phyloP scores from a whole-genome alignment of 2,797 vertebrate genomes.

The Varecia variegata region DNA sequence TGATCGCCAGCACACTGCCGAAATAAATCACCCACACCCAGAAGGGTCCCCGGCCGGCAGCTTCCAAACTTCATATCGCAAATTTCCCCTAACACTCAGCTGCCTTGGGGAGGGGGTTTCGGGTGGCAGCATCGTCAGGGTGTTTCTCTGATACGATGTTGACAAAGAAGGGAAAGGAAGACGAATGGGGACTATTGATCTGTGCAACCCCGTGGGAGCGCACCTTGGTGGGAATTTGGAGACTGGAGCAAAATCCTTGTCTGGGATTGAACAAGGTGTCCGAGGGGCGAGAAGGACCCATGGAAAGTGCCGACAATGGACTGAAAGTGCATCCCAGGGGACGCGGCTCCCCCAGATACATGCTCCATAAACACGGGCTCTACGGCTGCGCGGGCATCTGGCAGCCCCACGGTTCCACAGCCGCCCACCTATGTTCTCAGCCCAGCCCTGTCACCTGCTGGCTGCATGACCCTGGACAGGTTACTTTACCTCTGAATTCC shows the following conservation, averaged over 20 bases:
- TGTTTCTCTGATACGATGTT: slow-evolving; percentile 17
- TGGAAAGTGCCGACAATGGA: no score
- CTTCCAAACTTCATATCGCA: slow-evolving; percentile 61
- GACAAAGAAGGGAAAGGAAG: not conserved
- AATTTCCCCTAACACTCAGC: slow-evolving; percentile 57
- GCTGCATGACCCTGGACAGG: not conserved
- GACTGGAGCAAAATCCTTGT: not conserved
- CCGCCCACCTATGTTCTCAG: not conserved
- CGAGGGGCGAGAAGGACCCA: accelerated
- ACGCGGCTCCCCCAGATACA: not conserved
- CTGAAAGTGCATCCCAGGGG: not conserved
- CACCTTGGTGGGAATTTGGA: accelerated
- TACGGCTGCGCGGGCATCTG: accelerated
- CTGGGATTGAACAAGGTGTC: not conserved
- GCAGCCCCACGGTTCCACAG: not conserved
- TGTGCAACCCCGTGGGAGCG: not conserved
- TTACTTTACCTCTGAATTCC: not conserved
- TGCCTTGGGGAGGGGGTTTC: slow-evolving; percentile 10
- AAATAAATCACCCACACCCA: slow-evolving; percentile 66
- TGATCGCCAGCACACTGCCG: slow-evolving; percentile 54
- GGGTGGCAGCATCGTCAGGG: not conserved
- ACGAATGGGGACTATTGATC: not conserved
- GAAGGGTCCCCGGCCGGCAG: slow-evolving; percentile 45
- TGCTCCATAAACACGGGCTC: not conserved
- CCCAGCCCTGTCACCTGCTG: not conserved